Evolutionary conservation across 1,140 invertebrate genomes (phyloP), one percentile per base, ranked within the genome.

Genomic region (Gryon sp.): DNA sequence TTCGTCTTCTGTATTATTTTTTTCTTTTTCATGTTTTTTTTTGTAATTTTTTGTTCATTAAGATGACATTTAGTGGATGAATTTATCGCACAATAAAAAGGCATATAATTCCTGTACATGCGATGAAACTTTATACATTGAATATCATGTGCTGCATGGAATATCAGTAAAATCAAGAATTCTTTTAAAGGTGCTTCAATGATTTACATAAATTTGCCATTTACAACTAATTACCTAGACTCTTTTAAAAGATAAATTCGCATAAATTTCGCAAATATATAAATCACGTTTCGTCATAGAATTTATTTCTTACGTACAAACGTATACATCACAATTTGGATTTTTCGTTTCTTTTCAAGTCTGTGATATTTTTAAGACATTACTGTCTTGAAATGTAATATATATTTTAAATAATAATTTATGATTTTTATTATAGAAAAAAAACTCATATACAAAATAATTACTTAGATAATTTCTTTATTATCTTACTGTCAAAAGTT

Each of bases 241-340:
- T 50, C 22, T 50, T 48, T 62, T 43, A 41, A 41, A 28, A 52
- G 16, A 41, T 63, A 14, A 19, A 52, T 41, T 41, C 45, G 34
- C 22, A 26, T 19, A 8, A 26, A 59, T 59, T 60, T 50, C 32
- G 28, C 34, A 34, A 22, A 52, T 32, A 18, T 52, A 53, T 36
- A 52, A 65, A 43, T 65, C 26, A 52, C 60, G 36, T 52, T 65
- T 52, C 26, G 36, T 43, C 43, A 48, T 41, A 60, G 16, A 16
- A 41, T 41, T 48, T 43, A 43, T 14, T 41, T 5, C 26, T 52
- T 50, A 50, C 45, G 36, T 50, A 52, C 5, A 52, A 65, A 65
- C 60, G 46, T 52, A 52, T 41, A 18, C 32, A 65, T 65, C 46
- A 65, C 34, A 65, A 65, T 65, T 65, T 65, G 43, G 32, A 62